Percentiles rank a stretch among this genome's conserved stretches.
Evolutionary conservation across 2,113 vertebrate genomes (phyloP).

Genomic region (Trogon melanurus): DNA sequence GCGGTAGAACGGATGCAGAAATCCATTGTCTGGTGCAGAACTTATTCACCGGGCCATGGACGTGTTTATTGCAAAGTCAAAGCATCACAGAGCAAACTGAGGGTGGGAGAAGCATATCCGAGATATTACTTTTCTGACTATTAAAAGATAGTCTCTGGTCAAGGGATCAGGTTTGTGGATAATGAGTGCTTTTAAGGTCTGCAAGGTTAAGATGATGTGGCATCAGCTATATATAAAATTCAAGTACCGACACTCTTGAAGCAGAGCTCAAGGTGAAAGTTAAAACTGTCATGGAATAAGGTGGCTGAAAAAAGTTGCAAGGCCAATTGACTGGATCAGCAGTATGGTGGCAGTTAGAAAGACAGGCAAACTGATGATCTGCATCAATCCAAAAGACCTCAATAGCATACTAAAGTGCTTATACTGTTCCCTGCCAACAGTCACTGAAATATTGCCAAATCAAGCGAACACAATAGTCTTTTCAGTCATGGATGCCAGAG

Average conservation of each 20-base stretch:
- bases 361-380: conserved; percentile 66
- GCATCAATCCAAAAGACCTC: conserved; percentile 68
- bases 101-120: background rate
- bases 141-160: conserved; percentile 19
- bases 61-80: conserved; percentile 2
- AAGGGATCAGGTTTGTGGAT: conserved; percentile 19
- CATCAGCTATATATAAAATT: conserved; percentile 48
- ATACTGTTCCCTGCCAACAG: conserved; percentile 60
- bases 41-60: background rate
- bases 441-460: conserved; percentile 72
- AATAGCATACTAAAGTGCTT: conserved; percentile 66
- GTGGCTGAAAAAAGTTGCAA: conserved; percentile 60
- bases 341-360: conserved; percentile 65
- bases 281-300: conserved; percentile 52
- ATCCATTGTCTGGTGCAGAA: background rate
- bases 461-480: conserved; percentile 61
- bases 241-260: background rate
- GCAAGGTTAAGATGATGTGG: conserved; percentile 30
- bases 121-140: conserved; percentile 39
- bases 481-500: conserved; percentile 64
- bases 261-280: conserved; percentile 60
- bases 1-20: background rate
- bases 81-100: background rate
- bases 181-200: conserved; percentile 43
- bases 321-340: conserved; percentile 61